These are phyloP conservation scores for Macrosteles quadrilineatus DNA, from an alignment of 1,140 invertebrate genomes.

Conservation along the genomic window DNA sequence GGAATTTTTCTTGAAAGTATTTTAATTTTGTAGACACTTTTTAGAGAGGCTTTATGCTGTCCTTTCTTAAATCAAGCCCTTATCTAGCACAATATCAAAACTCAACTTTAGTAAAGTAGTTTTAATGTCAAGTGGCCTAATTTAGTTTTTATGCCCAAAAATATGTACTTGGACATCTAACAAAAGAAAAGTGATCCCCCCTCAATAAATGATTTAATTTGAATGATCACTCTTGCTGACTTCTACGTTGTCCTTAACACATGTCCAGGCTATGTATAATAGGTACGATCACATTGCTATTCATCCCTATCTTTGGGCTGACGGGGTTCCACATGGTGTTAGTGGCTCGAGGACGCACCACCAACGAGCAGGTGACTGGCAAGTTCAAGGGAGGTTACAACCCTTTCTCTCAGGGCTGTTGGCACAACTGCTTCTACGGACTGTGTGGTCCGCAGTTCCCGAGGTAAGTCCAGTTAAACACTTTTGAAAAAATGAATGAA, in stretches of 20 bases:
- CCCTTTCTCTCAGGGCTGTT: constrained; percentile 93
- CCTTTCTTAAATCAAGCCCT: no score
- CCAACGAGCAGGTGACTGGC: constrained; percentile 99
- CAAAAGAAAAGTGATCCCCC: no score
- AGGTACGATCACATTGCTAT: constrained; percentile 60
- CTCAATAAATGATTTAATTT: no score
- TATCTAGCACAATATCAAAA: no score
- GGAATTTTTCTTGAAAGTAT: no score
- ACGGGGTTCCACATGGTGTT: constrained; percentile 98
- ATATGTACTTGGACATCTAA: no score
- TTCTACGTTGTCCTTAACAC: constrained; percentile 32
- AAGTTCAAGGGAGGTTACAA: constrained; percentile 98
- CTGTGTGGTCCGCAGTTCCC: constrained; percentile 96
- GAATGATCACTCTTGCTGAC: no score
- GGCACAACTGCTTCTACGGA: constrained; percentile 92
- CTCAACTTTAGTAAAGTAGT: no score
- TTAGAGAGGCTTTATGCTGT: no score
- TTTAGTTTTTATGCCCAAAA: no score
- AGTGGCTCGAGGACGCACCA: constrained; percentile 97
- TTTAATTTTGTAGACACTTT: no score
- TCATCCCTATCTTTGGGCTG: constrained; percentile 96
- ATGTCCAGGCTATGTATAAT: constrained; percentile 37
- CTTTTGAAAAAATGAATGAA: constrained; percentile 5
- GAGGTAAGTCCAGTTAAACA: constrained; percentile 62
- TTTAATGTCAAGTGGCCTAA: no score